Percentiles rank a stretch among this genome's conserved stretches.
Conservation (phyloP, 2,113 vertebrate genomes). For the Lamprotornis superbus region DNA sequence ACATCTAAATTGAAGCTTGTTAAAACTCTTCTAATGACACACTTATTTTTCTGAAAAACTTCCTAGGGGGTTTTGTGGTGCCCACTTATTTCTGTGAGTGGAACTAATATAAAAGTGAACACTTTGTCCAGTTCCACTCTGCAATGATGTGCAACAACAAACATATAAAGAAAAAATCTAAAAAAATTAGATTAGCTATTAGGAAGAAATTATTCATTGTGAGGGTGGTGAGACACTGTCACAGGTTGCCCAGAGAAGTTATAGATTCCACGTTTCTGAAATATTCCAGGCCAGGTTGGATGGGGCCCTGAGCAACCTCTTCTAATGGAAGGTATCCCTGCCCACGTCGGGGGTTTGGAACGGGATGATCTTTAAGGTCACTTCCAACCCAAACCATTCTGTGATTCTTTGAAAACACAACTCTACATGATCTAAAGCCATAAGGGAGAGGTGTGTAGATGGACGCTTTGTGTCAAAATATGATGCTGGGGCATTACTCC, state of each 20-base stretch:
- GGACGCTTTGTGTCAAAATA: not conserved
- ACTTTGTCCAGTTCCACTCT: not conserved
- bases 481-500: not conserved
- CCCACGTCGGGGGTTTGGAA: accelerated
- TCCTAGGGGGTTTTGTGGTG: not conserved
- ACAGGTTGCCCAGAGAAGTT: not conserved
- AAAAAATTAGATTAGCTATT: not conserved
- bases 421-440: not conserved
- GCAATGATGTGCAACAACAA: accelerated
- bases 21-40: not conserved
- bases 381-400: not conserved
- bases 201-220: not conserved
- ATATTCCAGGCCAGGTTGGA: not conserved
- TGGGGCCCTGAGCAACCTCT: not conserved
- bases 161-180: not conserved
- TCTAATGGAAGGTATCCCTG: not conserved
- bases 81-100: not conserved
- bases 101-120: not conserved
- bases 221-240: not conserved
- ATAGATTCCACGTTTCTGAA: not conserved
- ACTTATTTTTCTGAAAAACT: not conserved
- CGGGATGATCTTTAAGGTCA: not conserved
- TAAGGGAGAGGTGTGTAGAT: not conserved
- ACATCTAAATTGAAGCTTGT: not conserved
- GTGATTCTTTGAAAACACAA: not conserved